Evolutionary conservation across 2,888 invertebrate species (phyloP), one percentile per base, ranked within the genome.

Genomic region (Diadegma fenestrale): DNA sequence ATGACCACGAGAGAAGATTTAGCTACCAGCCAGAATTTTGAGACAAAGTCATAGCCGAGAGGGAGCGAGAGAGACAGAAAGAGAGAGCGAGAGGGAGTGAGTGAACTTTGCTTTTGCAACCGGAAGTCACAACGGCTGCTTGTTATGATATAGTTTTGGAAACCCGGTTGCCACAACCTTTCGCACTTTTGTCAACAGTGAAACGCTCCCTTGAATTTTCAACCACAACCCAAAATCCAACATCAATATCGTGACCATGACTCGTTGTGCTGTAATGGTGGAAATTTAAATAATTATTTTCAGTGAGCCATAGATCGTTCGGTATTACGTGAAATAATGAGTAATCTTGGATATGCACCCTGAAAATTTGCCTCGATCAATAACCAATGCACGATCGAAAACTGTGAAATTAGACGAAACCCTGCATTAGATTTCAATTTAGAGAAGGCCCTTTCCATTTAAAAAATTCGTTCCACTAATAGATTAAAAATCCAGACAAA

Each of bases 81-180:
- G 41, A 41, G 22, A 41, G 51, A 19, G 51, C 26, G 0, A 41
- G 33, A 22, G 48, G 51, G 63, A 22, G 66, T 43, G 37, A 54
- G 58, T 10, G 19, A 43, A 54, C 51, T 80, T 84, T 45, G 61
- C 61, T 66, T 66, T 73, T 58, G 75, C 64, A 48, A 82, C 71
- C 79, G 85, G 85, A 85, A 82, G 82, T 85, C 75, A 58, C 85
- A 82, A 54, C 79, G 82, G 78, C 85, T 82, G 85, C 71, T n/a
- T 82, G 79, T 71, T 79, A 69, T 64, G 26, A 43, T 64, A 69
- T 79, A 71, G 75, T 75, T 68, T 75, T 77, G 54, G 76, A 80
- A 77, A 80, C 76, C 80, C 72, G 66, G 77, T 84, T 77, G 51
- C 78, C 80, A 45, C 75, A 79, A 61, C 61, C 51, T 66, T 41